Base-by-base conservation (phyloP, 2,888 invertebrate genomes). In the Xylota segnis region DNA sequence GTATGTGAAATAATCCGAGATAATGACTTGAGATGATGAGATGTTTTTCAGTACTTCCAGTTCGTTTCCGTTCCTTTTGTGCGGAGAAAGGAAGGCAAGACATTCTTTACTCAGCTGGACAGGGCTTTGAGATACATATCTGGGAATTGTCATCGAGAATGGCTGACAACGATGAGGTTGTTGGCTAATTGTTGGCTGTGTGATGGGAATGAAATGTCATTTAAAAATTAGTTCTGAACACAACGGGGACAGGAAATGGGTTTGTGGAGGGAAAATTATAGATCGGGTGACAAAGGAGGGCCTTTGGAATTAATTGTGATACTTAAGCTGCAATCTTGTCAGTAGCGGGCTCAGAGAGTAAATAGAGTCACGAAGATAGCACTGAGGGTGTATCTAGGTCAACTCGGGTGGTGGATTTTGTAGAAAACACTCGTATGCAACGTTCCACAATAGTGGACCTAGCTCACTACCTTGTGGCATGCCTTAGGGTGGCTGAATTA, bases 11-110 rank as follows among this genome's bases (percentile, higher is more conserved):
- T 54, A 59, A 71, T 59, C 56, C 37, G 71, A 50, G 71, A 47
- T 71, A 71, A 71, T 71, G 71, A 71, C 58, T 58, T 59, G 47
- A n/a, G n/a, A n/a, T n/a, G n/a, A 59, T 37, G 47, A 71, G 18
- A 50, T 71, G 47, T 59, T 47, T 70, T 70, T 47, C 70, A 58
- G 58, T 58, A 34, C 23, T 3, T 23, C 6, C 37, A 58, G n/a
- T n/a, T n/a, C 56, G 58, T 59, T 71, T 71, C 71, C 71, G 71
- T 59, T 71, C 47, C 71, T 59, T 71, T 59, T n/a, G n/a, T n/a
- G 14, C 50, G 59, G 59, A 18, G n/a, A n/a, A n/a, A n/a, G 40
- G 5, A 40, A 43, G 14, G 12, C 6, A n/a, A n/a, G n/a, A n/a
- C 12, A 40, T 14, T 43, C 43, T 43, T 43, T 43, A 43, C 6